Base-by-base conservation (phyloP, 2,888 invertebrate genomes). In the Microctonus aethiopoides region DNA sequence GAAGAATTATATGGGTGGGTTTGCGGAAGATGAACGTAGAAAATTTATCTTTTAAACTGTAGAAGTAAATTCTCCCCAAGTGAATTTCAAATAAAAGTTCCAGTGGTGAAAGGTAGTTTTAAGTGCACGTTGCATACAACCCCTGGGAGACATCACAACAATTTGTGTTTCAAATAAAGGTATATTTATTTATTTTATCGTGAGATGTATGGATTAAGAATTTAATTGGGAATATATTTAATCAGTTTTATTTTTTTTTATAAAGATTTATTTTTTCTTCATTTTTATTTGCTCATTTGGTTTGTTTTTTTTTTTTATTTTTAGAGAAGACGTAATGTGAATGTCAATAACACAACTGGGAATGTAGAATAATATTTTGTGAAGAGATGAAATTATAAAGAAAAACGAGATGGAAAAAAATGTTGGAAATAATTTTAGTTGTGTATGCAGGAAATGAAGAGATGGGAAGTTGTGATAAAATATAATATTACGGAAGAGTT, bases 21-120 rank as follows among this genome's bases (percentile, higher is more conserved):
- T 34, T 56, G 39, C 62, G 7, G 60, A 75, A 72, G 75, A 75
- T 70, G 75, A 68, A 73, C 73, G 73, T 72, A 64, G 67, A 71
- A 71, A 67, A 73, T 75, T 72, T 73, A 75, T 73, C 75, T 75
- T 75, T 67, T 68, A 71, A 71, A 73, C 64, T 71, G 67, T 54
- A 73, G 70, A 1, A 26, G 13, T 67, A 67, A 41, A 70, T 68
- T 65, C 61, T 57, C 66, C 71, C 64, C 67, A 65, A 20, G 64
- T 46, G 16, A 73, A 67, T 75, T 75, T 72, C 51, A 67, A 62
- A 74, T 71, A 72, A 74, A 72, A n/a, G 68, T 68, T 72, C 36
- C 62, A 26, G 62, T 64, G 26, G 20, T 61, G 65, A 69, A 22
- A 62, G 24, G 52, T 62, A 39, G 34, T 62, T 63, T 41, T 22